A percentile compares a stretch with the other conserved stretches of the same genome.
Evolutionary conservation across 1,140 invertebrate genomes (phyloP).

Genomic region (Olivierus martensii): DNA sequence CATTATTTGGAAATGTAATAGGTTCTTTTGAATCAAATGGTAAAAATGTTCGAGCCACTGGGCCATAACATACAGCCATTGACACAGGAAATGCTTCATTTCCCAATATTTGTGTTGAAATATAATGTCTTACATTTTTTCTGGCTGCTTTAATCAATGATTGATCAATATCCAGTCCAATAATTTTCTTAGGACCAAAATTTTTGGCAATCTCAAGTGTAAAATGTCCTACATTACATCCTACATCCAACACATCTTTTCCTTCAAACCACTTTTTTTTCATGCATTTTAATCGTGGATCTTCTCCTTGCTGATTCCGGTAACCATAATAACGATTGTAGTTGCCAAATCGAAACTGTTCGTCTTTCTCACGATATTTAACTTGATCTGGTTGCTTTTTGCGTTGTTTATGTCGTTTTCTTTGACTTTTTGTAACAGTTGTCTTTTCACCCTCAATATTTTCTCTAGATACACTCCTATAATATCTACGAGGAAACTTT

Average conservation of each 20-base stretch:
- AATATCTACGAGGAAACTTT: background rate
- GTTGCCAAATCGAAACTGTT: constrained; percentile 79
- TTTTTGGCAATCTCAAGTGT: constrained; percentile 67
- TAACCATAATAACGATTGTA: constrained; percentile 96
- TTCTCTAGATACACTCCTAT: background rate
- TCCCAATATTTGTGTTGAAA: constrained; percentile 32
- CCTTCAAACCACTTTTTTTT: constrained; percentile 68
- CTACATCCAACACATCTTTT: constrained; percentile 90
- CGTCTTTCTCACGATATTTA: constrained; percentile 1
- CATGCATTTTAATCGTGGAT: constrained; percentile 67
- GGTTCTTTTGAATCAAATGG: background rate
- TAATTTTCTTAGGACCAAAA: constrained; percentile 63
- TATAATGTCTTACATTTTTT: constrained; percentile 65
- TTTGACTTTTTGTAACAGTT: background rate
- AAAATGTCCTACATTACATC: constrained; percentile 93
- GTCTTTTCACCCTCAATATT: background rate
- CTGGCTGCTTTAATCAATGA: constrained; percentile 66
- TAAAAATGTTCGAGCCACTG: constrained; percentile 26
- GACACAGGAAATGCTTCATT: constrained; percentile 29
- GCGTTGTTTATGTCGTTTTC: background rate
- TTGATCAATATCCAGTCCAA: constrained; percentile 91
- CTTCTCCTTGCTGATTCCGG: constrained; percentile 59
- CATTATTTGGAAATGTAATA: constrained; percentile 66
- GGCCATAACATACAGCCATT: constrained; percentile 31
- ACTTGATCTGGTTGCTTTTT: background rate